These are phyloP conservation scores for Acanthacorydalis orientalis DNA, from an alignment of 2,888 invertebrate genomes.

Conservation along the genomic window DNA sequence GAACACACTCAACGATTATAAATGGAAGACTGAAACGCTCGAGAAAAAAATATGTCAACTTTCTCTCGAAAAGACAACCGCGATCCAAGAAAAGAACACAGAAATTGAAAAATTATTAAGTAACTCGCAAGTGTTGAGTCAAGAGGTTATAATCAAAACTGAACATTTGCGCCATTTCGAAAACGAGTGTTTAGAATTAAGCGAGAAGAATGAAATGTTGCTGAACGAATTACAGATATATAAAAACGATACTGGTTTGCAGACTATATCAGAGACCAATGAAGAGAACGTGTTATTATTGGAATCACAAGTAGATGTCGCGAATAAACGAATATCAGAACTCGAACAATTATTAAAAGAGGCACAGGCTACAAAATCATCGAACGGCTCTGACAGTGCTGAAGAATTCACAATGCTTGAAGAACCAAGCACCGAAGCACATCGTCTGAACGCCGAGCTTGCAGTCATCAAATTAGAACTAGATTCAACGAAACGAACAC, in stretches of 20 bases:
- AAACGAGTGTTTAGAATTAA: conserved; percentile 44
- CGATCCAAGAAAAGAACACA: conserved; percentile 21
- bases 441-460: not conserved
- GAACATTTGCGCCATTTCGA: conserved; percentile 30
- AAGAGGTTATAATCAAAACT: conserved; percentile 21
- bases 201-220: conserved; percentile 54
- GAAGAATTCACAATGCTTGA: not conserved
- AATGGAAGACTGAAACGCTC: conserved; percentile 37
- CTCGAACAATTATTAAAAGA: conserved; percentile 20
- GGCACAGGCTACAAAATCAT: not conserved
- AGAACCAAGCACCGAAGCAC: not conserved
- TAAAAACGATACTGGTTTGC: conserved; percentile 44
- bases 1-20: conserved; percentile 37
- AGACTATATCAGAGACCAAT: conserved; percentile 55
- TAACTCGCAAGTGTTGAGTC: conserved; percentile 22
- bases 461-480: not conserved
- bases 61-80: conserved; percentile 28
- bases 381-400: not conserved
- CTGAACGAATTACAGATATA: conserved; percentile 45
- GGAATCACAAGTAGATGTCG: conserved; percentile 43
- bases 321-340: conserved; percentile 21
- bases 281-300: conserved; percentile 48
- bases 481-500: not conserved
- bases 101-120: conserved; percentile 24
- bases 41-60: conserved; percentile 40